Evolutionary conservation across 2,797 vertebrate genomes (phyloP), one percentile per base, ranked within the genome.

Genomic region (Ptychadena robeensis): DNA sequence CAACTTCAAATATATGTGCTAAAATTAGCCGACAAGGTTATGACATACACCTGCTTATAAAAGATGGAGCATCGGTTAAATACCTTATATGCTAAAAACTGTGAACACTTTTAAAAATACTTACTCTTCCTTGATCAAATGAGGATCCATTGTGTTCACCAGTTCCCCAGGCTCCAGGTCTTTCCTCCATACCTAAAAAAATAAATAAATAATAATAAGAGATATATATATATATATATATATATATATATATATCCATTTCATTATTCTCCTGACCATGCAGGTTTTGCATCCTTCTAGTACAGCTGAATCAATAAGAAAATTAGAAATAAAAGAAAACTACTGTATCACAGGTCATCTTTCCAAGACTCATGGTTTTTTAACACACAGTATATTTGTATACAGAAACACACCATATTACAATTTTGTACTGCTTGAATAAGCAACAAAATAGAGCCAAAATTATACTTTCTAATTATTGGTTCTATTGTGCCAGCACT

Each of bases 91-190:
- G n/a, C n/a, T n/a, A n/a, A n/a, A n/a, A n/a, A n/a, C n/a, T n/a
- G n/a, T n/a, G n/a, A n/a, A n/a, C n/a, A n/a, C n/a, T n/a, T n/a
- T n/a, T n/a, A 38, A 40, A 74, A n/a, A 14, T 35, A 27, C 92
- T 95, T 94, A 99, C 97, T 95, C 96, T 94, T 91, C 94, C 93
- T 90, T 98, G 96, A 91, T 95, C 97, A 86, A 98, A 99, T 2
- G 97, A 95, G 82, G 96, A 95, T 88, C 95, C 97, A 92, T 95
- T 97, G 93, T 99, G 98, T 90, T 98, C 97, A 86, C 93, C 91
- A 0, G 94, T 82, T 80, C 92, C 95, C 98, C 98, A 99, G 88
- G 97, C 96, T 86, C 96, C 97, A 0, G 93, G 92, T 81, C 98
- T 95, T 88, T 99, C 98, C 79, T 98, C 98, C 87, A 98, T 90